Conservation (phyloP, 2,113 vertebrate genomes). For the Cacatua alba region DNA sequence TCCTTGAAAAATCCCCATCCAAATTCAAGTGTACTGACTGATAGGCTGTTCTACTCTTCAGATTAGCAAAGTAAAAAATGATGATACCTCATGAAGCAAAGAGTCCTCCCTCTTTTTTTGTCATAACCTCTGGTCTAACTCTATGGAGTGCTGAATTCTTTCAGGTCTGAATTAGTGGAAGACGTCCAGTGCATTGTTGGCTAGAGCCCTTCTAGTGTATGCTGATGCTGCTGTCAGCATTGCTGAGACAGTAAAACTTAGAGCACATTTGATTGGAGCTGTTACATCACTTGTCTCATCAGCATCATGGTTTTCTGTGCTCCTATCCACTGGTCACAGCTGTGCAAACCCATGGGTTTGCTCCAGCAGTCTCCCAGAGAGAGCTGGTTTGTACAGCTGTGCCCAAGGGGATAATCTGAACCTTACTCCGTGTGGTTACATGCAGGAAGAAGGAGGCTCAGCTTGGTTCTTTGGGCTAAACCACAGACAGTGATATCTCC, state of each 20-base stretch:
- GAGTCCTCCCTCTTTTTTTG: not conserved
- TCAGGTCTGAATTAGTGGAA: not conserved
- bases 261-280: not conserved
- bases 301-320: not conserved
- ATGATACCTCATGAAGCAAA: not conserved
- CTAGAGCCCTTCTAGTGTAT: fast-evolving
- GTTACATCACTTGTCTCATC: not conserved
- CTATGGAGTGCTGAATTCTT: not conserved
- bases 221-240: not conserved
- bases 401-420: not conserved
- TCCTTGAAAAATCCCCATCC: not conserved
- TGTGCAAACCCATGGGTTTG: not conserved
- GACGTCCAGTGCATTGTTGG: fast-evolving
- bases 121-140: not conserved
- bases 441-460: not conserved
- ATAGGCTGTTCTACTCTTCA: not conserved
- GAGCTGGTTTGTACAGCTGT: constrained; percentile 28
- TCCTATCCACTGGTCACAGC: not conserved
- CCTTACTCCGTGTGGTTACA: not conserved
- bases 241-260: not conserved
- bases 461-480: not conserved
- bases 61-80: not conserved
- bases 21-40: not conserved
- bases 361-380: not conserved
- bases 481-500: not conserved